Percentiles rank a stretch among this genome's conserved stretches.
phyloP scores from a whole-genome alignment of 1,140 invertebrate genomes.

The Eumeta japonica region DNA sequence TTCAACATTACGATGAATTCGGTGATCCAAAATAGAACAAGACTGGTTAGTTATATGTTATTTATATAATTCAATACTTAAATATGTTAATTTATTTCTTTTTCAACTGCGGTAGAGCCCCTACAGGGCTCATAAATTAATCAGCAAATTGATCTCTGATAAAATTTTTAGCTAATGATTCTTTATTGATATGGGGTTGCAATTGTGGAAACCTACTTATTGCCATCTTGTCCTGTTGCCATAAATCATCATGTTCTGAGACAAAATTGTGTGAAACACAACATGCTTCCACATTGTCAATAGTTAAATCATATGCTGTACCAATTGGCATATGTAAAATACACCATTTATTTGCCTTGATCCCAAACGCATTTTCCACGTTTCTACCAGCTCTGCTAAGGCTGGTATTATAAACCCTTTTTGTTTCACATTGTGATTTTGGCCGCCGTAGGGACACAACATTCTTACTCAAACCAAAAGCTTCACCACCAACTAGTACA shows the following conservation, averaged over 20 bases:
- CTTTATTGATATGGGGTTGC: slow-evolving; percentile 8
- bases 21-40: slow-evolving; percentile 12
- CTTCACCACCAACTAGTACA: slow-evolving; percentile 51
- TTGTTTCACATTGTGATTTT: slow-evolving; percentile 21
- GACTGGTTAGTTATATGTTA: slow-evolving; percentile 15
- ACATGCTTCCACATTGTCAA: slow-evolving; percentile 13
- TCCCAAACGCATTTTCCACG: slow-evolving; percentile 28
- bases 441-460: slow-evolving; percentile 42
- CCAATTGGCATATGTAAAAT: slow-evolving; percentile 18
- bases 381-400: slow-evolving; percentile 26
- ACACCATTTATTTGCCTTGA: slow-evolving; percentile 20
- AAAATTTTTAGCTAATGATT: slow-evolving; percentile 11
- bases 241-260: slow-evolving; percentile 9
- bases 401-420: slow-evolving; percentile 48
- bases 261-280: slow-evolving; percentile 18
- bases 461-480: slow-evolving; percentile 41
- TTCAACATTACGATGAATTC: slow-evolving; percentile 13
- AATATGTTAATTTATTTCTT: slow-evolving; percentile 14
- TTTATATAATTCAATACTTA: slow-evolving; percentile 10
- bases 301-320: slow-evolving; percentile 13
- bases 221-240: slow-evolving; percentile 11
- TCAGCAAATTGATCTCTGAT: slow-evolving; percentile 16
- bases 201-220: slow-evolving; percentile 12
- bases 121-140: slow-evolving; percentile 15
- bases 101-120: slow-evolving; percentile 14